Conservation (phyloP, 2,113 vertebrate genomes). For the Carollia perspicillata region DNA sequence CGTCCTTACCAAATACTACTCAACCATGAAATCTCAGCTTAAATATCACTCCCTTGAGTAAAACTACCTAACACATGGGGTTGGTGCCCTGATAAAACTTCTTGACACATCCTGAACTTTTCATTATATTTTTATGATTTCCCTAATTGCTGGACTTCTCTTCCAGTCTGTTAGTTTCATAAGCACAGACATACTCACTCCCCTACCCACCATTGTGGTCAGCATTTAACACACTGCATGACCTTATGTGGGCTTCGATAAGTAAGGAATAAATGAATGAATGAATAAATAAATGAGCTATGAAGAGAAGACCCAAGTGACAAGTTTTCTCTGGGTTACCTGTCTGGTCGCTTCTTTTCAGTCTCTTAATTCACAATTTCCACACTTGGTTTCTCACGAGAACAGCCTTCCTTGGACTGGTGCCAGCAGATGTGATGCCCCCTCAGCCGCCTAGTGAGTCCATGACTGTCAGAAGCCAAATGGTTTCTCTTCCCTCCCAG, state of each 20-base stretch:
- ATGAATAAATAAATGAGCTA: too few species aligned
- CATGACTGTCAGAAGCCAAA: constrained; percentile 39
- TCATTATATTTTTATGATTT: background rate
- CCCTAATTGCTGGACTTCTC: background rate
- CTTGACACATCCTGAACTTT: background rate
- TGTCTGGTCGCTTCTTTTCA: background rate
- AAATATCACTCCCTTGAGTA: background rate
- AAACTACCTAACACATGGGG: background rate
- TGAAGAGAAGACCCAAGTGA: background rate
- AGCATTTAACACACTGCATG: background rate
- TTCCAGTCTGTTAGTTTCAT: background rate
- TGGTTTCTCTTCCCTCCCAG: background rate
- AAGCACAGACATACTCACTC: background rate
- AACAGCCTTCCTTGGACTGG: background rate
- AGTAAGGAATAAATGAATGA: background rate
- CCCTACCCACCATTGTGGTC: background rate
- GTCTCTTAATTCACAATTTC: background rate
- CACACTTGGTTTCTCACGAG: background rate
- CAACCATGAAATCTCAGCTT: background rate
- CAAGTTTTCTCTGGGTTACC: background rate
- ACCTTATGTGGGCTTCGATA: background rate
- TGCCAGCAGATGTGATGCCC: background rate
- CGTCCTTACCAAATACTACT: background rate
- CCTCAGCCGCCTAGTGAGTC: constrained; percentile 50
- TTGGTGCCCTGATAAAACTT: background rate